Evolutionary conservation across 2,113 vertebrate species (phyloP).

Genomic region (Crotalus helleri): DNA sequence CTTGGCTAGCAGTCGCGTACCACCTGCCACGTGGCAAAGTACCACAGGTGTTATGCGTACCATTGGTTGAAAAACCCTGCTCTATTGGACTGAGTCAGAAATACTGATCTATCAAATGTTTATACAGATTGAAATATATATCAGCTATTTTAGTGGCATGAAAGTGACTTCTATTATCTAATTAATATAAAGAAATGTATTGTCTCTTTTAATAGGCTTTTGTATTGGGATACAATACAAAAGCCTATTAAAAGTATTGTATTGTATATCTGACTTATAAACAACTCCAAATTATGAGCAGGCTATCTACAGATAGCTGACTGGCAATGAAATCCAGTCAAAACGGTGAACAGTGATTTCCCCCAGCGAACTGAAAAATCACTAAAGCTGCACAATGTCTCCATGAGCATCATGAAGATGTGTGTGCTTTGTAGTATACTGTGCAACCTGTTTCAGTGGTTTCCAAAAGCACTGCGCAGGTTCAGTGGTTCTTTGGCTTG

Average conservation of each 20-base stretch:
- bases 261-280: background rate
- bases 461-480: background rate
- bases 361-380: background rate
- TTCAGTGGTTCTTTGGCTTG: background rate
- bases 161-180: background rate
- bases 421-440: background rate
- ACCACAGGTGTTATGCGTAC: too few relatives aligned
- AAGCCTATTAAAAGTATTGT: too few relatives aligned
- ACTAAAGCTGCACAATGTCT: background rate
- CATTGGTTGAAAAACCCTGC: too few relatives aligned
- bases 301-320: background rate
- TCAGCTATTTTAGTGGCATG: conserved; percentile 9
- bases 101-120: background rate
- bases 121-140: background rate
- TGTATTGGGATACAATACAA: background rate
- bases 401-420: background rate
- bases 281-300: background rate
- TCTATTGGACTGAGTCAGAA: background rate
- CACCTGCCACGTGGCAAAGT: too few relatives aligned
- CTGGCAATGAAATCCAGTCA: background rate
- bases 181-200: background rate
- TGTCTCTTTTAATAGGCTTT: background rate
- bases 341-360: background rate
- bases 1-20: too few relatives aligned
- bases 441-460: background rate